Conservation (phyloP, 2,888 invertebrate genomes). For the Petrolisthes cinctipes region DNA sequence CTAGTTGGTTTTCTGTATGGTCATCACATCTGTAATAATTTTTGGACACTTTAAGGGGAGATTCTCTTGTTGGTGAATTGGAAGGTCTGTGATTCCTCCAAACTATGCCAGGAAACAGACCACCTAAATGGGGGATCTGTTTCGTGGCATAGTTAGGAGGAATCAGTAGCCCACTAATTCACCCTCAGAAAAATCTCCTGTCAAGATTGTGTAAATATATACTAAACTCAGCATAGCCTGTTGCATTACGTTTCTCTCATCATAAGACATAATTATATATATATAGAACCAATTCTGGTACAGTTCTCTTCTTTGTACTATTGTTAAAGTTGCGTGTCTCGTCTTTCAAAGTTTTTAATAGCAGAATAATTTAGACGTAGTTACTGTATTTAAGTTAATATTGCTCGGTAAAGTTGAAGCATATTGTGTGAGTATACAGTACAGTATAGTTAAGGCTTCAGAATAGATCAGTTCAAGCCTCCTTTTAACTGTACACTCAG, state of each 20-base stretch:
- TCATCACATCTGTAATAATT: neutral
- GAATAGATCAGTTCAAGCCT: no score
- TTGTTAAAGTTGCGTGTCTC: neutral
- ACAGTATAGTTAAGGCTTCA: neutral
- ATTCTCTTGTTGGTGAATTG: no score
- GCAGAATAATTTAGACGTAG: neutral
- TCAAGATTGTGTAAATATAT: neutral
- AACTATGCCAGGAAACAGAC: no score
- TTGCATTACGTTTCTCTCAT: neutral
- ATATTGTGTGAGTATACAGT: neutral
- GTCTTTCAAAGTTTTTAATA: neutral
- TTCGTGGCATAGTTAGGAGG: no score
- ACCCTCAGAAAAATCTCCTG: neutral
- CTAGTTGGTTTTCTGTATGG: neutral
- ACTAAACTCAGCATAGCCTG: neutral
- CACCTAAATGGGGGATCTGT: no score
- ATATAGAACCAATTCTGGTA: no score
- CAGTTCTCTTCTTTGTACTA: neutral
- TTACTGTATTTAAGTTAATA: neutral
- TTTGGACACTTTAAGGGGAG: neutral
- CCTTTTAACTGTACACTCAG: no score
- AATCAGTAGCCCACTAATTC: no score
- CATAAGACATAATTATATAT: no score
- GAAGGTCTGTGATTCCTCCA: no score
- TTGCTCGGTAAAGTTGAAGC: neutral